Percentiles rank a stretch among this genome's conserved stretches.
Conservation (phyloP, 2,113 vertebrate species). For the Alligator sinensis region DNA sequence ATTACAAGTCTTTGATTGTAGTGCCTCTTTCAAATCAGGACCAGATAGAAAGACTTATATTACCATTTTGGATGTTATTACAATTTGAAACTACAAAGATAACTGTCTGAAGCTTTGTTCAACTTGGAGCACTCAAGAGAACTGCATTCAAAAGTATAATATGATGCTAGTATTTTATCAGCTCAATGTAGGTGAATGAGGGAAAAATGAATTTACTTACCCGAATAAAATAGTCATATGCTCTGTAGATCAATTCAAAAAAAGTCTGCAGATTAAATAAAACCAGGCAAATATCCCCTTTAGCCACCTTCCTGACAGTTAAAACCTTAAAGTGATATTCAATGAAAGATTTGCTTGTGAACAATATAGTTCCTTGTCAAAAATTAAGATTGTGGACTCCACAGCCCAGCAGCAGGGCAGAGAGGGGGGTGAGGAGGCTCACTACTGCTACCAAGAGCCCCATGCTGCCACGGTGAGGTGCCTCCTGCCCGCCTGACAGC, state of each 20-base stretch:
- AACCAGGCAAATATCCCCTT: neutral
- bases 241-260: neutral
- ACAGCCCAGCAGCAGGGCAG: fast-evolving
- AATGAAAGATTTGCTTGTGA: neutral
- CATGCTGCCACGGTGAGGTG: no score
- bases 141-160: neutral
- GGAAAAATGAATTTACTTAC: slow-evolving; percentile 17
- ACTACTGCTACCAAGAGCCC: no score
- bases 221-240: neutral
- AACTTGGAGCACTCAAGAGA: slow-evolving; percentile 11
- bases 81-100: slow-evolving; percentile 10
- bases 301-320: neutral
- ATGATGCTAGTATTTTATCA: neutral
- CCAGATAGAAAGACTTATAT: neutral
- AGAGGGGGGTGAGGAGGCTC: neutral
- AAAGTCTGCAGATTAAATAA: neutral
- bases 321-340: neutral
- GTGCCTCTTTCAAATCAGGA: neutral
- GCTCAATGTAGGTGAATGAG: neutral
- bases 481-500: no score
- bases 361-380: neutral
- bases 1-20: neutral
- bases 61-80: neutral
- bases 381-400: fast-evolving
- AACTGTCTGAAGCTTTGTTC: slow-evolving; percentile 14